phyloP scores from a whole-genome alignment of 2,113 vertebrate genomes.

The Serinus canaria region DNA sequence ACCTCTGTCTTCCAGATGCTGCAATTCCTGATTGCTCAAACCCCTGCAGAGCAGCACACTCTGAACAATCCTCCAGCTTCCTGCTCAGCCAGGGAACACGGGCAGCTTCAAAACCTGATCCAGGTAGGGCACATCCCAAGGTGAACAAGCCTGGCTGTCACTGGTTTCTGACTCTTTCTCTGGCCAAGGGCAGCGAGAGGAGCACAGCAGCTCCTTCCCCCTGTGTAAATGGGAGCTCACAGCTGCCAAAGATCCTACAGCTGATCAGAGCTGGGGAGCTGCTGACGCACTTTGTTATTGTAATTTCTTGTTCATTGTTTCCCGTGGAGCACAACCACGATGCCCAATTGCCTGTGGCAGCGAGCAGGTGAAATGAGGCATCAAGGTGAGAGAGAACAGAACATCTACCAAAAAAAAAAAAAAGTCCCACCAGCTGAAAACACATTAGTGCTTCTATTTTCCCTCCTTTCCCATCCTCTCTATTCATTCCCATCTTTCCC shows the following conservation, averaged over 20 bases:
- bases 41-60: neutral
- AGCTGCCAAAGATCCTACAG: neutral
- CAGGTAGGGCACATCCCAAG: neutral
- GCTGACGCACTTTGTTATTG: slow-evolving; percentile 30
- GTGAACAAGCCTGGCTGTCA: neutral
- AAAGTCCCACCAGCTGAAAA: neutral
- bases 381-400: slow-evolving; percentile 24
- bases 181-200: neutral
- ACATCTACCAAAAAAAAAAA: neutral
- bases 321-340: neutral
- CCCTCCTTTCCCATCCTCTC: neutral
- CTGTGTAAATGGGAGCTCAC: neutral
- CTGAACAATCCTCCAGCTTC: neutral
- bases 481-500: neutral
- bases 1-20: neutral
- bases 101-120: neutral
- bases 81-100: neutral
- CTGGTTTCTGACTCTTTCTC: neutral
- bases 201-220: neutral
- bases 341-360: neutral
- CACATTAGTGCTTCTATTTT: neutral
- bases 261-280: slow-evolving; percentile 12
- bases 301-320: slow-evolving; percentile 34
- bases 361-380: slow-evolving; percentile 24
- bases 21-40: neutral